Evolutionary conservation across 2,113 vertebrate genomes (phyloP).

Genomic region (Ceyx cyanopectus): DNA sequence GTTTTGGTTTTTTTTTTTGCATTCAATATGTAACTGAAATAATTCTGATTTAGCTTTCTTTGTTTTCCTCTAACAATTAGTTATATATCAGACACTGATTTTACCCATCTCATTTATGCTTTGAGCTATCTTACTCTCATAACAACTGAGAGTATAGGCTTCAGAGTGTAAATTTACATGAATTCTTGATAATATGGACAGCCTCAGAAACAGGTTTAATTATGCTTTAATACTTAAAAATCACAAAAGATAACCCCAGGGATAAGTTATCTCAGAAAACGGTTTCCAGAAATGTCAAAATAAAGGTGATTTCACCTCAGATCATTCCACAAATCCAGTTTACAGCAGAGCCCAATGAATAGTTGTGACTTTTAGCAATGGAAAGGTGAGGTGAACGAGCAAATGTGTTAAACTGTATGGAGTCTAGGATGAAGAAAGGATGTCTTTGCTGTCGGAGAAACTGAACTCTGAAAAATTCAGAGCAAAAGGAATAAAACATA

Average conservation of each 20-base stretch:
- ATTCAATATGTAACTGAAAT: neutral
- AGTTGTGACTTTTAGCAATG: neutral
- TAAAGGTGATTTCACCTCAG: neutral
- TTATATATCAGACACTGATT: neutral
- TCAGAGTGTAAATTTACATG: neutral
- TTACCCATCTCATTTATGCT: neutral
- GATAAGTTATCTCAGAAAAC: constrained; percentile 12
- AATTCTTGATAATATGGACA: neutral
- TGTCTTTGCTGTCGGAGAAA: neutral
- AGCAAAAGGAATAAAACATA: neutral
- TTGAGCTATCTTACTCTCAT: neutral
- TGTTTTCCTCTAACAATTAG: constrained; percentile 6
- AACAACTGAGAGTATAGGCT: neutral
- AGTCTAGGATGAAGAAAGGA: neutral
- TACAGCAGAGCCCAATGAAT: neutral
- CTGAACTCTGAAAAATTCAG: neutral
- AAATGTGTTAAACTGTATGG: neutral
- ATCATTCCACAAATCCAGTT: neutral
- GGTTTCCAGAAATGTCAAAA: constrained; percentile 16
- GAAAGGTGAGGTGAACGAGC: neutral
- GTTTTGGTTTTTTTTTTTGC: neutral
- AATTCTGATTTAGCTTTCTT: neutral
- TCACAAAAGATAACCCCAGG: constrained; percentile 32
- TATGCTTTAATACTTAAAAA: constrained; percentile 17
- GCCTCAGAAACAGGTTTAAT: constrained; percentile 54